These are phyloP conservation scores for Menidia menidia DNA, from an alignment of 2,797 vertebrate species.

Conservation along the genomic window DNA sequence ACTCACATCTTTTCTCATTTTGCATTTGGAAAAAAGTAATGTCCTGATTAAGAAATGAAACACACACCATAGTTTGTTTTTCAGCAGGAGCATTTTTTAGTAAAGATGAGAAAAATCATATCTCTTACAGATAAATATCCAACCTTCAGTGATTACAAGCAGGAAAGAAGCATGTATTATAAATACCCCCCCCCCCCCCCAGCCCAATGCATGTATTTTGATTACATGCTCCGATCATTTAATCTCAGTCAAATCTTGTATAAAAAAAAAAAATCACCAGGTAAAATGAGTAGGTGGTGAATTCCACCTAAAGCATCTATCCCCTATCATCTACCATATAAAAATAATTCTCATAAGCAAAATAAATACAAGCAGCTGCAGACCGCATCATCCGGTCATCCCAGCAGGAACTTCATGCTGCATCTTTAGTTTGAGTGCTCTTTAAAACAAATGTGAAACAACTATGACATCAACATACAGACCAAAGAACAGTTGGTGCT, in stretches of 20 bases:
- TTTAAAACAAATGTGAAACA: conserved; percentile 27
- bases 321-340: conserved; percentile 59
- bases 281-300: conserved; percentile 55
- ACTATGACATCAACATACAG: conserved; percentile 17
- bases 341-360: conserved; percentile 80
- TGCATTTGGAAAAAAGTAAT: neutral
- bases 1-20: neutral
- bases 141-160: conserved; percentile 53
- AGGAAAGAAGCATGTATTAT: conserved; percentile 62
- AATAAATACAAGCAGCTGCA: conserved; percentile 83
- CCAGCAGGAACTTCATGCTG: conserved; percentile 58
- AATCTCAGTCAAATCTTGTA: conserved; percentile 44
- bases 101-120: conserved; percentile 60
- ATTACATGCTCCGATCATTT: conserved; percentile 51
- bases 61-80: conserved; percentile 12
- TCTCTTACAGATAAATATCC: conserved; percentile 48
- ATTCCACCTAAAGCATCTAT: conserved; percentile 55
- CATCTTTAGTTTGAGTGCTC: conserved; percentile 62
- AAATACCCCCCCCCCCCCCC: conserved; percentile 74
- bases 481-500: conserved; percentile 18
- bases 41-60: neutral
- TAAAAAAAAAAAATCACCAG: conserved; percentile 76
- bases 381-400: conserved; percentile 52
- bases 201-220: conserved; percentile 44
- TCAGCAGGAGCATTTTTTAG: conserved; percentile 58